A percentile compares a stretch with the other conserved stretches of the same genome.
phyloP scores from a whole-genome alignment of 2,113 vertebrate genomes.

The Phylloscopus whistleri region DNA sequence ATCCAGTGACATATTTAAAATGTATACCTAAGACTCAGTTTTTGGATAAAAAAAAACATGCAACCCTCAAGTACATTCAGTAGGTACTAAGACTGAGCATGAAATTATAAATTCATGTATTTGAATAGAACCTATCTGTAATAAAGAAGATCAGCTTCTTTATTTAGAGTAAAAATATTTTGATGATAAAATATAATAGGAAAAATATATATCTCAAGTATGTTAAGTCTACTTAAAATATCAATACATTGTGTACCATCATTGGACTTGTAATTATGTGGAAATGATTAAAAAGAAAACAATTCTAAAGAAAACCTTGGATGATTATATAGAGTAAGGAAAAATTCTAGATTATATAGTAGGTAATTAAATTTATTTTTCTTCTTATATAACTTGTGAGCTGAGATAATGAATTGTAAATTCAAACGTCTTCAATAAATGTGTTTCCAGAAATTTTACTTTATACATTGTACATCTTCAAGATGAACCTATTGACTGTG shows the following conservation, averaged over 20 bases:
- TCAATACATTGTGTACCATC: neutral
- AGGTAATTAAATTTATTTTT: neutral
- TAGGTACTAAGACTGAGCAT: neutral
- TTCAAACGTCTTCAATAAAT: neutral
- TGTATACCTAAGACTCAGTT: fast-evolving
- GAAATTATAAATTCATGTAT: neutral
- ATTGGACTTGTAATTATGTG: neutral
- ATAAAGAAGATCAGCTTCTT: neutral
- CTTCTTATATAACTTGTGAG: neutral
- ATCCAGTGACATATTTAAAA: neutral
- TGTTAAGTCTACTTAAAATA: neutral
- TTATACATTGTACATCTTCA: neutral
- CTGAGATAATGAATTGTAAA: neutral
- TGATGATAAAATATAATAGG: neutral
- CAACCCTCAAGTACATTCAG: neutral
- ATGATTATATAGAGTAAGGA: neutral
- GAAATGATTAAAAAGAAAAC: neutral
- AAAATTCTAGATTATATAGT: neutral
- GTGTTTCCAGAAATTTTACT: neutral
- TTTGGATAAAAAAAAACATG: neutral
- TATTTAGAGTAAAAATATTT: neutral
- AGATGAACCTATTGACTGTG: neutral
- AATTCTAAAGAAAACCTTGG: neutral
- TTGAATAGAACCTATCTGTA: neutral
- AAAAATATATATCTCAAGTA: neutral